These are phyloP conservation scores for Bursaphelenchus okinawaensis DNA, from an alignment of 2,888 invertebrate genomes.

Conservation along the genomic window DNA sequence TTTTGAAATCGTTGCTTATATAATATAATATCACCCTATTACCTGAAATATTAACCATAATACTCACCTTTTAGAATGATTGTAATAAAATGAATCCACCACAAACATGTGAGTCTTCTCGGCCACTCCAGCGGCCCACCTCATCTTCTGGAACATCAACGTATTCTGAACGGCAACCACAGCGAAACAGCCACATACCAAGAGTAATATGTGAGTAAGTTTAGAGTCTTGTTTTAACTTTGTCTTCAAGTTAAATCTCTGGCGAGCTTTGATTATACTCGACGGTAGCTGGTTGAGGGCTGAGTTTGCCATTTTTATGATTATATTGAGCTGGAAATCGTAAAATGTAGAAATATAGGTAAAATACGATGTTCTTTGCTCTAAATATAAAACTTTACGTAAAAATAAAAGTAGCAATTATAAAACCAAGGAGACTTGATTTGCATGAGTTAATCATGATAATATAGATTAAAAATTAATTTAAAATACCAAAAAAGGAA, in stretches of 20 bases:
- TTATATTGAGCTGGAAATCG: too few species aligned
- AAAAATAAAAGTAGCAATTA: too few species aligned
- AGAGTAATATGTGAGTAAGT: neutral
- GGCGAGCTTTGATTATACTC: neutral
- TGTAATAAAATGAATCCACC: conserved; percentile 15
- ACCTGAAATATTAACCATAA: too few species aligned
- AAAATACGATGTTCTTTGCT: too few species aligned
- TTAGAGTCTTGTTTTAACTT: neutral
- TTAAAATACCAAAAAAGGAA: too few species aligned
- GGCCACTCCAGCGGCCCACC: conserved; percentile 14
- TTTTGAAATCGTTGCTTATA: neutral
- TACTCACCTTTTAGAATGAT: conserved; percentile 13
- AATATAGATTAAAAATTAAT: too few species aligned
- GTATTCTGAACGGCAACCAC: conserved; percentile 9
- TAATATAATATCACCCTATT: too few species aligned
- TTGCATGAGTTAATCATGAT: too few species aligned
- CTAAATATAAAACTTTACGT: too few species aligned
- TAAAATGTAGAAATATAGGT: too few species aligned
- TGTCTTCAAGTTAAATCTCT: neutral
- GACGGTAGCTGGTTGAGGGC: neutral
- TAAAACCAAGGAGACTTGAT: too few species aligned
- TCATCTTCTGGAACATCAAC: conserved; percentile 6
- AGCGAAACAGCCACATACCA: neutral
- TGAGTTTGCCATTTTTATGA: too few species aligned
- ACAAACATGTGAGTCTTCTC: conserved; percentile 19